These are phyloP conservation scores for Emys orbicularis DNA, from an alignment of 2,797 vertebrate species.

Conservation along the genomic window DNA sequence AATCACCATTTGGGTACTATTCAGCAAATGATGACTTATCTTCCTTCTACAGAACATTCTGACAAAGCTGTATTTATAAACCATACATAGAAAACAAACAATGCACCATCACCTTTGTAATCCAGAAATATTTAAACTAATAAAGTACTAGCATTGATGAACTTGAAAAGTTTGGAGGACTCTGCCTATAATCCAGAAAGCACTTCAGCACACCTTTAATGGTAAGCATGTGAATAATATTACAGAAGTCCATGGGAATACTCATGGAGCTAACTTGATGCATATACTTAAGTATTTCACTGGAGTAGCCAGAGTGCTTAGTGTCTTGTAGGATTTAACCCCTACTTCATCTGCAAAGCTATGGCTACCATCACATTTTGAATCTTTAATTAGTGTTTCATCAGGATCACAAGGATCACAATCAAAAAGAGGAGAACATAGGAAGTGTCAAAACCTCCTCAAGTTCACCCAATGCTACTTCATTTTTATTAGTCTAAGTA, in stretches of 20 bases:
- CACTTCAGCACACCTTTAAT: not conserved
- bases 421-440: not conserved
- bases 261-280: not conserved
- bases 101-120: not conserved
- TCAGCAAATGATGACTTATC: not conserved
- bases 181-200: not conserved
- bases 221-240: not conserved
- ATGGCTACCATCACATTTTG: accelerated
- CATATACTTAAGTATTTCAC: accelerated
- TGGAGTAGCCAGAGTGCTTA: not conserved
- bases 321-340: not conserved
- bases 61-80: not conserved
- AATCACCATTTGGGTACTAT: not conserved
- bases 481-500: not conserved
- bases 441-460: not conserved
- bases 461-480: accelerated
- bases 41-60: not conserved
- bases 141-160: not conserved
- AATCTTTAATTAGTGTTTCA: not conserved
- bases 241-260: not conserved
- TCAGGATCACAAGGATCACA: not conserved
- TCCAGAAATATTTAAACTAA: not conserved
- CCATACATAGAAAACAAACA: not conserved
- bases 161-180: not conserved
- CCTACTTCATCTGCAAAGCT: not conserved